Evolutionary conservation across 2,888 invertebrate genomes (phyloP).

Genomic region (Thyatira batis): DNA sequence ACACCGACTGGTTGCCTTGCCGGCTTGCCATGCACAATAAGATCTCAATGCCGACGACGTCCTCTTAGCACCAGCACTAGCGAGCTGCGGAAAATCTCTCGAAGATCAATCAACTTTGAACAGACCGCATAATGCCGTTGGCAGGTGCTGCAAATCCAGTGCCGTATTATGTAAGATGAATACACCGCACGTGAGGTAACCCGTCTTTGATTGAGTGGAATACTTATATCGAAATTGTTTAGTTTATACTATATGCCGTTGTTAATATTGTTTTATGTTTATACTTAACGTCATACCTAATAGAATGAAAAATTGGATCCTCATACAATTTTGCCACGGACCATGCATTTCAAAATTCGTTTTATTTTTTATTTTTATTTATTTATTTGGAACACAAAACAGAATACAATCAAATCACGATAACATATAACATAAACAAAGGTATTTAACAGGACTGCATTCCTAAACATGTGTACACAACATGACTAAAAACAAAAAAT

Average conservation of each 20-base stretch:
- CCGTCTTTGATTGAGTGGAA: neutral
- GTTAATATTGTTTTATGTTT: neutral
- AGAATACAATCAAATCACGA: too few species aligned
- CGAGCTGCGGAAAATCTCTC: conserved; percentile 35
- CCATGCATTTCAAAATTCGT: neutral
- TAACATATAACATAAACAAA: too few species aligned
- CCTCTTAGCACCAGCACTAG: conserved; percentile 31
- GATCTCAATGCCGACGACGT: conserved; percentile 32
- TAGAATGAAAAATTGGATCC: neutral
- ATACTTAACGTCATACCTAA: neutral
- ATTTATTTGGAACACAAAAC: too few species aligned
- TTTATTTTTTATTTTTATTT: too few species aligned
- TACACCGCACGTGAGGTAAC: neutral
- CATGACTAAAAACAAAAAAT: too few species aligned
- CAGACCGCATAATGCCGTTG: conserved; percentile 10
- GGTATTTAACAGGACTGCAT: too few species aligned
- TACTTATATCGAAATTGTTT: neutral
- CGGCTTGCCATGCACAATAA: conserved; percentile 26
- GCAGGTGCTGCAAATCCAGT: neutral
- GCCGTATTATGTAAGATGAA: neutral
- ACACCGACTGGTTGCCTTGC: conserved; percentile 37
- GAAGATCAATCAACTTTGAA: conserved; percentile 43
- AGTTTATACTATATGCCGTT: neutral
- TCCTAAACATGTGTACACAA: too few species aligned
- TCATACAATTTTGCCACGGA: neutral